Percentiles rank a stretch among this genome's conserved stretches.
phyloP scores from a whole-genome alignment of 2,888 invertebrate genomes.

The Periphyllus acericola region DNA sequence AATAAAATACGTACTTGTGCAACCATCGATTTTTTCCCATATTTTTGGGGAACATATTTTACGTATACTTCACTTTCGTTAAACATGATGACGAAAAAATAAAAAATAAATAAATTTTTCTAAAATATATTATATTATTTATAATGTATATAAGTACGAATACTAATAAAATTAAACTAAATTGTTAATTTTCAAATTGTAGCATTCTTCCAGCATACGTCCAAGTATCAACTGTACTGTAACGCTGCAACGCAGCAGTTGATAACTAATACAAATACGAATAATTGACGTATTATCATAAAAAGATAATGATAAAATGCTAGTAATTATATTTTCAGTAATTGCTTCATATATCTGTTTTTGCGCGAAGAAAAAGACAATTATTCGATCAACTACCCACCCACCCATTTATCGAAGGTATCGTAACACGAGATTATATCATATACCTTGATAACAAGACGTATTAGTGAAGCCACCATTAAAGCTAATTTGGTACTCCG shows the following conservation, averaged over 20 bases:
- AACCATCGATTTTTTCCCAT: constrained; percentile 17
- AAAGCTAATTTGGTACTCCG: too few species aligned
- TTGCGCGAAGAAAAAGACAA: too few species aligned
- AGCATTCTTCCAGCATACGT: not conserved
- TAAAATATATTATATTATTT: not conserved
- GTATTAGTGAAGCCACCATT: too few species aligned
- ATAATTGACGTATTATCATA: not conserved
- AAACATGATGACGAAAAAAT: not conserved
- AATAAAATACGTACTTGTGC: constrained; percentile 20
- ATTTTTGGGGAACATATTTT: not conserved
- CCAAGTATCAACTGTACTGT: not conserved
- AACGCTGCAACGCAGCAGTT: too few species aligned
- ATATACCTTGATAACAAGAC: too few species aligned
- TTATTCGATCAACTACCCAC: too few species aligned
- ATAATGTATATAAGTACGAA: not conserved
- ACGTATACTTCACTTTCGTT: not conserved
- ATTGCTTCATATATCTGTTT: too few species aligned
- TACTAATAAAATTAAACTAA: not conserved
- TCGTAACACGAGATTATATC: too few species aligned
- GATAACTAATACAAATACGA: too few species aligned
- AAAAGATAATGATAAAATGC: not conserved
- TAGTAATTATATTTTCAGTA: not conserved
- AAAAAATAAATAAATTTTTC: not conserved
- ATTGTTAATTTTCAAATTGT: not conserved
- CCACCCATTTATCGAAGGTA: too few species aligned